These are phyloP conservation scores for Microplitis demolitor DNA, from an alignment of 1,140 invertebrate genomes.

Conservation along the genomic window DNA sequence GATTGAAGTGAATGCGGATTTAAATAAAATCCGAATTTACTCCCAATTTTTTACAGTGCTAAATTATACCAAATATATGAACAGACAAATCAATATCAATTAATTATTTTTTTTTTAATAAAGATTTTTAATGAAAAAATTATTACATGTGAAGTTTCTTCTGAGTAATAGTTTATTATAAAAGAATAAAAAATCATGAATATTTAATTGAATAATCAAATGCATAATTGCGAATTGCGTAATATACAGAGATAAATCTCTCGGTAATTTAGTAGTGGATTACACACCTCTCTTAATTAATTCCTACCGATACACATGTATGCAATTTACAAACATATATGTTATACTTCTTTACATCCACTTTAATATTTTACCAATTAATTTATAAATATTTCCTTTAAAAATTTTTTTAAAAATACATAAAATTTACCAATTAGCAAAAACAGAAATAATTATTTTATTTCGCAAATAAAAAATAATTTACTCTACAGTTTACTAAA, in stretches of 20 bases:
- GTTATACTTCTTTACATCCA: not conserved
- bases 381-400: not conserved
- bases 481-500: not conserved
- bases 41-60: too few species aligned
- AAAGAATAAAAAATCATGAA: not conserved
- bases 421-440: too few species aligned
- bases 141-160: too few species aligned
- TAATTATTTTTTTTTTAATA: too few species aligned
- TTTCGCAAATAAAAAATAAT: not conserved
- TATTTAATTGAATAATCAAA: not conserved
- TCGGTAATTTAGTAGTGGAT: not conserved
- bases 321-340: not conserved
- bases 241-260: not conserved
- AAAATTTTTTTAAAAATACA: too few species aligned
- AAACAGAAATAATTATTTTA: not conserved
- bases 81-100: too few species aligned
- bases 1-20: too few species aligned
- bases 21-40: too few species aligned
- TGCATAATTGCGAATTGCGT: slow-evolving; percentile 5
- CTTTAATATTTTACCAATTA: not conserved
- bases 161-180: not conserved
- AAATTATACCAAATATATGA: too few species aligned
- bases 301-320: not conserved
- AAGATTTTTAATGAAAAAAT: too few species aligned
- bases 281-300: slow-evolving; percentile 5